phyloP scores from a whole-genome alignment of 2,797 vertebrate genomes.

The Myiotriccus ornatus region DNA sequence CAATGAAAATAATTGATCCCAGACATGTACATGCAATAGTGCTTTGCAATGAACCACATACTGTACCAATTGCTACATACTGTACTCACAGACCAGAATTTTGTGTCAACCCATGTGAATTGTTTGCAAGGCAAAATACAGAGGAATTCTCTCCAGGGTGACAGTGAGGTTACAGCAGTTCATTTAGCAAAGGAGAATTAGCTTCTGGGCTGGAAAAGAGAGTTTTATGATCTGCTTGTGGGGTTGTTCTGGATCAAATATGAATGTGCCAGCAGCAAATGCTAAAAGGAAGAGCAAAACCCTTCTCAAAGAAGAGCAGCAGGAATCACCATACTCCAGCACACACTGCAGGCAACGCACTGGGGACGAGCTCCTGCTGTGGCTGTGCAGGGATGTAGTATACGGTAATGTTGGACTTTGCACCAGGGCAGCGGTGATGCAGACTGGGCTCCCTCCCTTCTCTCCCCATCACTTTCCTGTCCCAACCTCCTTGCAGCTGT shows the following conservation, averaged over 20 bases:
- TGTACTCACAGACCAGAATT: background rate
- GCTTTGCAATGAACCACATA: background rate
- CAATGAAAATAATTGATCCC: conserved; percentile 32
- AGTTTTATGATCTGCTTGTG: background rate
- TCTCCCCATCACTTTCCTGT: background rate
- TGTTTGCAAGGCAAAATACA: background rate
- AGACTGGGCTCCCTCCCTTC: background rate
- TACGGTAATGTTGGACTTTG: background rate
- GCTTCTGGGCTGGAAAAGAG: background rate
- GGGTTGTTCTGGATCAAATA: background rate
- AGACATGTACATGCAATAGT: background rate
- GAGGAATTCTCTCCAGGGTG: conserved; percentile 30
- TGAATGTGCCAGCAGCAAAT: background rate
- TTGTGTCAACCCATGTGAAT: background rate
- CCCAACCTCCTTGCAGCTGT: background rate
- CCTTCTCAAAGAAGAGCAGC: background rate
- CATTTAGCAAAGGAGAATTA: background rate
- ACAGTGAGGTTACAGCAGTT: conserved; percentile 16
- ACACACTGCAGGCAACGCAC: background rate
- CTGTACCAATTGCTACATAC: background rate
- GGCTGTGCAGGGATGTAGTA: background rate
- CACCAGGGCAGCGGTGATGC: fast-evolving
- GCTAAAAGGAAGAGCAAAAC: background rate
- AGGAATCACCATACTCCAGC: background rate
- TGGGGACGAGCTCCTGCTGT: background rate